Evolutionary conservation across 2,113 vertebrate genomes (phyloP), one percentile per base, ranked within the genome.

Genomic region (Poeciliopsis retropinna): DNA sequence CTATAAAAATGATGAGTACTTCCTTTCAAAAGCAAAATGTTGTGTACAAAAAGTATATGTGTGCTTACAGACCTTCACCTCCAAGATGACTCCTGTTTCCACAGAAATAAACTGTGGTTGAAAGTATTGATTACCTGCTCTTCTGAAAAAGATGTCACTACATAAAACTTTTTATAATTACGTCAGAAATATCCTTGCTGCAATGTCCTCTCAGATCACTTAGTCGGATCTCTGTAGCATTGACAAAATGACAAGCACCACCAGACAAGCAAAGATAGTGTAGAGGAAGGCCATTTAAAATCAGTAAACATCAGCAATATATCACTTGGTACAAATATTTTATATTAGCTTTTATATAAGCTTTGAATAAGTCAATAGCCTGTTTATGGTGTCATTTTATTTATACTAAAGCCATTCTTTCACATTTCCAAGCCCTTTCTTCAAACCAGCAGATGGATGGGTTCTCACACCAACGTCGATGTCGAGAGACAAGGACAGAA

Each of bases 401-500:
- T 68, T 70, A 62, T 51, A 54, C 66, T 62, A 12, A 9, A 39
- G 47, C 39, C 19, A 1, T 32, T 31, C 47, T 12, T 51, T 67
- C 64, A 15, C 64, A 76, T 78, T 67, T 74, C 25, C 14, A 69
- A 34, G 62, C 29, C 27, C 4, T 70, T 76, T 31, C 67, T 27
- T 72, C 54, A 70, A 47, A 60, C 61, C 72, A 75, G 61, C 74
- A 82, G 78, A 85, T 88, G 75, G 76, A 88, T 83, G 83, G 51
- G 22, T 82, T 74, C 67, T 62, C 1, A 2, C n/a, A 83, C 79
- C 32, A 44, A 81, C 78, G 66, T 82, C 37, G 28, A 85, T 79
- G 80, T 25, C 67, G 27, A 6, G 44, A 83, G 51, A 57, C 64
- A 67, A 72, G 70, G 70, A 77, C 81, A 66, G 39, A 63, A 78